A percentile compares a stretch with the other conserved stretches of the same genome.
Conservation (phyloP, 1,140 invertebrate species). For the Trichonephila clavata region DNA sequence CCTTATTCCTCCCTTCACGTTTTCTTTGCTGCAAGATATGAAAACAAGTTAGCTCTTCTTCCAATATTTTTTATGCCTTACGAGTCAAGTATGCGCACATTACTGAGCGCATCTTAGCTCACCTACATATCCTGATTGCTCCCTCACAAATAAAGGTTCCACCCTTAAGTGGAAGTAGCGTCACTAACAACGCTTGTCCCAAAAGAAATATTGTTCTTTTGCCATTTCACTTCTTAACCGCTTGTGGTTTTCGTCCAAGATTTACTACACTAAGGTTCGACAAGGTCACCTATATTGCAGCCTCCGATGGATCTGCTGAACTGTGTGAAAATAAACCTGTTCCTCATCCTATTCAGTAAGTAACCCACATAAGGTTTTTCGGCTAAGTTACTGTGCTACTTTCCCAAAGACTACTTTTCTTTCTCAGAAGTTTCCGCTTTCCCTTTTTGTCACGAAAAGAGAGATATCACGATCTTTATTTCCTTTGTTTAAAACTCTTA, state of each 20-base stretch:
- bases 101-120: constrained; percentile 52
- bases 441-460: background rate
- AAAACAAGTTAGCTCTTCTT: constrained; percentile 21
- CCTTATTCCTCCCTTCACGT: background rate
- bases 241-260: background rate
- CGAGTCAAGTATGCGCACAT: constrained; percentile 37
- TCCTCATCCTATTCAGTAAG: constrained; percentile 62
- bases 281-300: constrained; percentile 57
- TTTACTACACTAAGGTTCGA: background rate
- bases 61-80: background rate
- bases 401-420: constrained; percentile 40
- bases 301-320: constrained; percentile 43
- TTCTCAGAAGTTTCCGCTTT: constrained; percentile 19
- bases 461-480: background rate
- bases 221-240: background rate
- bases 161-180: constrained; percentile 26
- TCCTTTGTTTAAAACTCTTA: too few relatives aligned
- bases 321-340: constrained; percentile 63
- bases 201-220: constrained; percentile 60
- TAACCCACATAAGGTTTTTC: constrained; percentile 63
- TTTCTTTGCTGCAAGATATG: constrained; percentile 23
- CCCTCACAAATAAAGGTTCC: constrained; percentile 49
- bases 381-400: background rate
- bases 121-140: constrained; percentile 54
- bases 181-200: constrained; percentile 33